Evolutionary conservation across 53 echinoderm and acorn worm species (phyloP), one percentile per base, ranked within the genome.

Genomic region (Stichopus horrens): DNA sequence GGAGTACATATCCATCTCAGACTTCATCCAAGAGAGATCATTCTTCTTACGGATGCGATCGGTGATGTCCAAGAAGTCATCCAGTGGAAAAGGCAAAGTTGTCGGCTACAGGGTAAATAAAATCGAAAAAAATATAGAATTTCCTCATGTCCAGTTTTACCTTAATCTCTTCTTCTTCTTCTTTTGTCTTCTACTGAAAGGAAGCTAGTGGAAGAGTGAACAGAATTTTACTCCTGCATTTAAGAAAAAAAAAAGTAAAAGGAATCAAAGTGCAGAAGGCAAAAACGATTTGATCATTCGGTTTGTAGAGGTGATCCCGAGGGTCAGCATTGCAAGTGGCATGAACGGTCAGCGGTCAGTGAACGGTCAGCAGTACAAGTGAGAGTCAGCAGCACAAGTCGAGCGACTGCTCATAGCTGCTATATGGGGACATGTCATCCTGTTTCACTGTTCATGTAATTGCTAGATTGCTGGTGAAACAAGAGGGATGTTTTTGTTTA

Each of bases 81-180:
- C 92, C 14, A 93, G 99, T 4, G 96, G 96, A 54, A 99, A 99
- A 74, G 98, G 99, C 80, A 98, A 98, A 94, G 99, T 99, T 23
- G 92, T 96, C 14, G 98, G 99, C 13, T 99, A 94, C 86, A 92
- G 99, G 93, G 99, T 99, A 80, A 94, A 93, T 92, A 52, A 76
- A 23, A 68, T 5, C 16, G 10, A 63, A 2, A 37, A 37, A 37
- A n/a, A 18, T 68, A 6, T 4, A 68, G 71, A 18, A 5, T 19
- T 68, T n/a, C 71, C 6, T 16, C 71, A 14, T n/a, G 63, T 13
- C 75, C 14, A 75, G 7, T 9, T 9, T 37, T 9, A 22, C 9
- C 75, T 7, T n/a, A 67, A 67, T 14, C 68, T n/a, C n/a, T 67
- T 67, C 68, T 14, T 67, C 68, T 14, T 4, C 68, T 67, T 67